phyloP scores from a whole-genome alignment of 1,140 invertebrate genomes.

The Pseudomyrmex dendroicus region DNA sequence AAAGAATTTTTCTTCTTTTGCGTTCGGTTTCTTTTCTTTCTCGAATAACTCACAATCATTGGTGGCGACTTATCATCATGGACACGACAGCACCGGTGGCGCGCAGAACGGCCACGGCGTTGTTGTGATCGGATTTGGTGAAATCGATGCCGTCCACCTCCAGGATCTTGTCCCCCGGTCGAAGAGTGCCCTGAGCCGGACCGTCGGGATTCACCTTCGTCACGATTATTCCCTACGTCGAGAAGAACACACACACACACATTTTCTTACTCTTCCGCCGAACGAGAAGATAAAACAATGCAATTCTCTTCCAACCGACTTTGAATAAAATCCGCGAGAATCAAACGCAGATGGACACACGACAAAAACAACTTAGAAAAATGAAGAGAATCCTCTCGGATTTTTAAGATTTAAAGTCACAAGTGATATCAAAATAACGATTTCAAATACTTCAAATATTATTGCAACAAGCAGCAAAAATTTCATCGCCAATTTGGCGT shows the following conservation, averaged over 20 bases:
- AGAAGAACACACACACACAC: not conserved
- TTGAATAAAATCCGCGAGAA: too few species aligned
- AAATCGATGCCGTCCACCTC: constrained; percentile 88
- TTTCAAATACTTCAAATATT: too few species aligned
- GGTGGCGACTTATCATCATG: constrained; percentile 86
- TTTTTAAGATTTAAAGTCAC: too few species aligned
- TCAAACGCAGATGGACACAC: too few species aligned
- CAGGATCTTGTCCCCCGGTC: constrained; percentile 87
- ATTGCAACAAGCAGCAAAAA: too few species aligned
- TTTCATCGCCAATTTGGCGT: too few species aligned
- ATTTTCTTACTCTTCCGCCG: too few species aligned
- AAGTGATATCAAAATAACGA: too few species aligned
- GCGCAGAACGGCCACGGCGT: constrained; percentile 85
- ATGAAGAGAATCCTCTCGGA: too few species aligned
- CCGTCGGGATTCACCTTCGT: constrained; percentile 86
- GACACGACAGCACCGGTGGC: constrained; percentile 85
- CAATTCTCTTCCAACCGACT: too few species aligned
- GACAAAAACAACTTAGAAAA: too few species aligned
- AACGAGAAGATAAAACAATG: too few species aligned
- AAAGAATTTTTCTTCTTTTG: constrained; percentile 26
- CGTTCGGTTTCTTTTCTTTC: not conserved
- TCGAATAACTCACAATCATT: constrained; percentile 71
- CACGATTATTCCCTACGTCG: constrained; percentile 86
- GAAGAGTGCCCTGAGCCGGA: constrained; percentile 85
- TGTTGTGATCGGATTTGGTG: constrained; percentile 86